Base-by-base conservation (phyloP, 2,797 vertebrate genomes). In the Ctenosaura bakeri region DNA sequence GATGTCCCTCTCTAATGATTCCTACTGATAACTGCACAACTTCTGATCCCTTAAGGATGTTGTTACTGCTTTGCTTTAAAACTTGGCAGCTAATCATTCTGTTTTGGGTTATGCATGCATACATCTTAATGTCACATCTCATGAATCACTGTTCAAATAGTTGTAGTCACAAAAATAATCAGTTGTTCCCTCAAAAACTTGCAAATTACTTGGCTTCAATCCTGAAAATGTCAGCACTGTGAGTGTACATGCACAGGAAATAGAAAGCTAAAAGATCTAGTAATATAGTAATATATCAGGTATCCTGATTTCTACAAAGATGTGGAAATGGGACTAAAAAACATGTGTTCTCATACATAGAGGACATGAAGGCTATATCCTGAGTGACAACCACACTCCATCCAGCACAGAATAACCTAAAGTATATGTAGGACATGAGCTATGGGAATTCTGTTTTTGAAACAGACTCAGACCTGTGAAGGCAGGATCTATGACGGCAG, bases 11-110 rank as follows among this genome's bases (percentile, higher is more conserved):
- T 42, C 29, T 77, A 77, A 78, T 46, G 29, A 78, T 22, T 71
- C 46, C 69, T 73, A 38, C 50, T 35, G 35, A 20, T 56, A 85
- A 35, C 6, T 90, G 38, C 0, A 59, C 14, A 6, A 71, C 35
- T 50, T 64, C 50, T 80, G 83, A 71, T 16, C 85, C 42, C 20
- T 62, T 62, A 77, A 12, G 38, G 18, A 66, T 32, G n/a, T 32
- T 79, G 74, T 24, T 85, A 90, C 22, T 86, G 16, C 84, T 46
- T 74, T 6, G 79, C 62, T 82, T 86, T 86, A 35, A 82, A 81
- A 62, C 12, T 38, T 20, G 26, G 38, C 46, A 90, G 22, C 50
- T 69, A 54, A 56, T 83, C 76, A 24, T 50, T 89, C 46, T 88
- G 24, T 71, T 32, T 69, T 38, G 77, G 42, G 26, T 50, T 79